Evolutionary conservation across 2,113 vertebrate species (phyloP), one percentile per base, ranked within the genome.

Genomic region (Lathamus discolor): DNA sequence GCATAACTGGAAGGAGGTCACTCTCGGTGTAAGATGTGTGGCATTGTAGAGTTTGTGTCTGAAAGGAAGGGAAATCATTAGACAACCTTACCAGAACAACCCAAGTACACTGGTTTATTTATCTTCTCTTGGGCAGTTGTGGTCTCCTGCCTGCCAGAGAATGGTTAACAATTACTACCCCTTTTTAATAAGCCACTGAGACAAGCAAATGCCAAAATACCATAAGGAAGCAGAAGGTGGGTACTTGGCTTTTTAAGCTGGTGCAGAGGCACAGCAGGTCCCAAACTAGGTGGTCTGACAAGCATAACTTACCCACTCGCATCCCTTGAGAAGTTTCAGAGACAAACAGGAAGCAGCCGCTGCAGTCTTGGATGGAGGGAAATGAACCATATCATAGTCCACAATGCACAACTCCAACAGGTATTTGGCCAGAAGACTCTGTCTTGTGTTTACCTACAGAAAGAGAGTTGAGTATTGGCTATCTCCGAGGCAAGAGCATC

Each of bases 311-410:
- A 99, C 98, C 99, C 98, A 99, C 49, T 98, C 97, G 3, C 98
- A 98, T 54, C 97, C 97, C 44, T 96, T 59, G 5, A 99, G 90
- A 61, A 99, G 69, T 95, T 98, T 99, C 62, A 98, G 96, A 27
- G 98, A 96, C 13, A 99, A 97, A 43, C 98, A 98, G 81, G 98
- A 98, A 41, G 99, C 98, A 74, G 98, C 98, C 9, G 98, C 98
- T 12, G 99, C 98, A 64, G 97, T 96, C 63, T 97, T 97, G 33
- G 99, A 99, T 55, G 99, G 98, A 55, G 97, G 97, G 64, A 98
- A 97, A 78, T 98, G 98, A 79, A 98, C 98, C 98, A 99, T 99
- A 5, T 99, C 98, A 0, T 99, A 99, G 95, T 99, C 98, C 3
- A 98, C 37, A 97, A 99, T 98, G 25, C 98, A 98, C 25, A 99